These are phyloP conservation scores for Eupeodes luniger DNA, from an alignment of 2,888 invertebrate genomes.

Conservation along the genomic window DNA sequence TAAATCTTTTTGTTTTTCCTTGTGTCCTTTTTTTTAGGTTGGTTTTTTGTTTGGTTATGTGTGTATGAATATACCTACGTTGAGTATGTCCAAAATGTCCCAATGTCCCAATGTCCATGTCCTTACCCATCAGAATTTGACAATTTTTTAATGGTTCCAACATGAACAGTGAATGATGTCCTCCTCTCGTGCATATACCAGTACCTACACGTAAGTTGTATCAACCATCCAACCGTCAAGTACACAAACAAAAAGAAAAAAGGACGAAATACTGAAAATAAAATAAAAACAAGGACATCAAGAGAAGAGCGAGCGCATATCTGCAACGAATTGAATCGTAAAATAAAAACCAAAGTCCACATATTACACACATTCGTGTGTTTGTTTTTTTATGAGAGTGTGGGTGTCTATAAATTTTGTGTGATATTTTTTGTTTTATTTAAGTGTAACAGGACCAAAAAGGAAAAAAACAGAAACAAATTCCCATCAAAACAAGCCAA, in stretches of 20 bases:
- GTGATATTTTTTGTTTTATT: constrained; percentile 18
- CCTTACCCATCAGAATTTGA: constrained; percentile 69
- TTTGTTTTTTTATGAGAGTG: constrained; percentile 9
- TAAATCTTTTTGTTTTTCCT: background rate
- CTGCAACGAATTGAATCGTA: constrained; percentile 70
- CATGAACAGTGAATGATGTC: constrained; percentile 42
- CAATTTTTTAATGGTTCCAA: constrained; percentile 66
- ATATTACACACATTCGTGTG: constrained; percentile 49
- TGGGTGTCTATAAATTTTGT: constrained; percentile 54
- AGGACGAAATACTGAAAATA: background rate
- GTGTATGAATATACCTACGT: background rate
- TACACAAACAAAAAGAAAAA: background rate
- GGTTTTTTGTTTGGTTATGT: constrained; percentile 6
- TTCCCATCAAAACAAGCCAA: constrained; percentile 66
- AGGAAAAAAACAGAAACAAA: background rate
- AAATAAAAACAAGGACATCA: background rate
- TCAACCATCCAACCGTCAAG: constrained; percentile 3
- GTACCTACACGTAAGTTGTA: background rate
- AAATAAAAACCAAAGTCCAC: constrained; percentile 72
- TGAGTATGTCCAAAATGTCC: constrained; percentile 17
- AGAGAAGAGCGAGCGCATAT: constrained; percentile 28
- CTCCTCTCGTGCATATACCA: background rate
- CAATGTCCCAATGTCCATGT: constrained; percentile 16
- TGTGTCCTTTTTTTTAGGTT: background rate
- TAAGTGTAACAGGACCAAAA: constrained; percentile 3